Evolutionary conservation across 2,113 vertebrate species (phyloP), one percentile per base, ranked within the genome.

Genomic region (Brachirus orientalis): DNA sequence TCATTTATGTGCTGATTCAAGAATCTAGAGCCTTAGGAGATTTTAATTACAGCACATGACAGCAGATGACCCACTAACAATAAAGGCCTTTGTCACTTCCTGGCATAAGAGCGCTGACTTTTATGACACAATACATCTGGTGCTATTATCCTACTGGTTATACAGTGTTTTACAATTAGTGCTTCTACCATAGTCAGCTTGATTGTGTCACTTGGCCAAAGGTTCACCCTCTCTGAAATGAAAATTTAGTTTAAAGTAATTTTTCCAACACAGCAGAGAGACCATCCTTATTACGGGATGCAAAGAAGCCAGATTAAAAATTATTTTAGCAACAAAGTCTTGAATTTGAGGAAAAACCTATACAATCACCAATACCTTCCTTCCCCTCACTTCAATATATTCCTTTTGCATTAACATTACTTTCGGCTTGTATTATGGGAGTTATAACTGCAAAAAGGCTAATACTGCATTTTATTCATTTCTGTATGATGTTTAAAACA

Each of bases 391-490:
- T 65, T 72, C 74, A 72, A 85, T 86, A 79, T 72, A 79, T 71
- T 74, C 63, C 69, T 51, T 51, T 62, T 57, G 69, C 64, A 69
- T 67, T 68, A 73, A 86, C 19, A 17, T 81, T 50, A 77, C 36
- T 58, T 65, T 76, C 78, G 80, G 77, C 51, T 62, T 59, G 46
- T 77, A 44, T 68, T 77, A 67, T 58, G 41, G 16, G 38, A 61
- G 17, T 73, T 84, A 77, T 8, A 72, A 66, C 36, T 68, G 69
- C 48, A 77, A 86, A n/a, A 79, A 80, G 28, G 57, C 73, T 84
- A 92, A 91, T 91, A 92, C 90, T 93, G 90, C 81, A 90, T 77
- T 89, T 83, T 67, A 82, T 78, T 88, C 55, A 41, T 72, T 75
- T 70, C 41, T 82, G 61, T 75, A 11, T 77, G 60, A 79, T n/a